Evolutionary conservation across 2,113 vertebrate genomes (phyloP).

Genomic region (Pterocles gutturalis): DNA sequence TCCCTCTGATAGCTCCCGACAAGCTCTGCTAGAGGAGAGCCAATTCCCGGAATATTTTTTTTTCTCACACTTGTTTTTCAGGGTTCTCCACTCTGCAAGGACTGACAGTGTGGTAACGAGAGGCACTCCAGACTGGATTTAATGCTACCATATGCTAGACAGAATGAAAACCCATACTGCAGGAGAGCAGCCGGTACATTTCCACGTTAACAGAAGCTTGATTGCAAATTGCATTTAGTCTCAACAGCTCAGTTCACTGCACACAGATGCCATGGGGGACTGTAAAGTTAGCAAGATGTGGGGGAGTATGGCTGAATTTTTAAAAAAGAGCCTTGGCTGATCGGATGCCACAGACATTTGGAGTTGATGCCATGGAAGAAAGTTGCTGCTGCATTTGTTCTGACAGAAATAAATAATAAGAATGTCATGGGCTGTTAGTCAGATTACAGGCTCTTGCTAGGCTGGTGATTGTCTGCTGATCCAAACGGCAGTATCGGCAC

Average conservation of each 20-base stretch:
- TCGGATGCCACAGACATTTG: constrained; percentile 73
- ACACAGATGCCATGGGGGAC: constrained; percentile 78
- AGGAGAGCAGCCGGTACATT: constrained; percentile 80
- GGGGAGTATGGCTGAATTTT: constrained; percentile 74
- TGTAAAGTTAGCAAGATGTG: constrained; percentile 80
- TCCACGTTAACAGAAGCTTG: constrained; percentile 80
- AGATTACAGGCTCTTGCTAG: constrained; percentile 70
- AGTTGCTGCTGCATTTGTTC: constrained; percentile 77
- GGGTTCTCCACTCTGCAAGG: constrained; percentile 73
- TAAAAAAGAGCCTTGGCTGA: constrained; percentile 66
- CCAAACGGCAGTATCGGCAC: constrained; percentile 35
- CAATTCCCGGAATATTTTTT: constrained; percentile 71
- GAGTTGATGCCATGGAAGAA: constrained; percentile 62
- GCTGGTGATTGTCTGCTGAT: constrained; percentile 73
- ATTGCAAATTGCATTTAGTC: constrained; percentile 81
- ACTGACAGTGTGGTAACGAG: constrained; percentile 74
- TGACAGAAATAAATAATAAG: constrained; percentile 73
- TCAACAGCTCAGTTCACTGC: constrained; percentile 83
- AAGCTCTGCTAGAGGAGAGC: constrained; percentile 66
- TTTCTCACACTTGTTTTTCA: constrained; percentile 76
- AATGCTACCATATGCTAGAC: constrained; percentile 82
- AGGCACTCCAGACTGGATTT: constrained; percentile 81
- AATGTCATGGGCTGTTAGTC: constrained; percentile 75
- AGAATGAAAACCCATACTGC: constrained; percentile 82
- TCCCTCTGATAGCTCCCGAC: constrained; percentile 70